Conservation (phyloP, 2,888 invertebrate genomes). For the Ichneumon xanthorius region DNA sequence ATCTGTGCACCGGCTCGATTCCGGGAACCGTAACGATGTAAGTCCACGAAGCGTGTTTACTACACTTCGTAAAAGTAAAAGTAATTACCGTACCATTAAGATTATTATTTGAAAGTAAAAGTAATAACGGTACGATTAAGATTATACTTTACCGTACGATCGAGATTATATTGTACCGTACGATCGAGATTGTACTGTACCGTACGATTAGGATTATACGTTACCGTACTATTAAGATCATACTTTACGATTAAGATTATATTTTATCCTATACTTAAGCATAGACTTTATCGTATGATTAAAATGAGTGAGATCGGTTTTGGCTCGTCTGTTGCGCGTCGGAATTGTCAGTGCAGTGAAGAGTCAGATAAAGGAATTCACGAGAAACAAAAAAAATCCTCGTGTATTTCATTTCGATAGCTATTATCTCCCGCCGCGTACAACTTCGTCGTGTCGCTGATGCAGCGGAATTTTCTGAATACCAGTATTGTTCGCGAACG, state of each 20-base stretch:
- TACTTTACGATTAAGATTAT: no score
- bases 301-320: neutral
- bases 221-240: no score
- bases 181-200: no score
- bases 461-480: neutral
- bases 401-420: neutral
- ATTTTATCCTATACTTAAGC: no score
- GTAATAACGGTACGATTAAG: no score
- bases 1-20: slow-evolving; percentile 45
- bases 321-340: neutral
- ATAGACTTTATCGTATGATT: neutral
- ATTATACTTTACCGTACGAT: no score
- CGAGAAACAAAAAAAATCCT: neutral
- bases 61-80: neutral
- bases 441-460: neutral
- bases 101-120: no score
- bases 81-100: no score
- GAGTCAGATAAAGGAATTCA: neutral
- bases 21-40: slow-evolving; percentile 64
- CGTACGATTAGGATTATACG: no score
- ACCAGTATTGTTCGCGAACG: neutral
- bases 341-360: neutral
- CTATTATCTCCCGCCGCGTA: neutral
- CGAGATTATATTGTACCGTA: no score
- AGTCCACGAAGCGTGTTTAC: slow-evolving; percentile 39